These are phyloP conservation scores for Ectemnius cavifrons DNA, from an alignment of 2,888 invertebrate species.

Conservation along the genomic window DNA sequence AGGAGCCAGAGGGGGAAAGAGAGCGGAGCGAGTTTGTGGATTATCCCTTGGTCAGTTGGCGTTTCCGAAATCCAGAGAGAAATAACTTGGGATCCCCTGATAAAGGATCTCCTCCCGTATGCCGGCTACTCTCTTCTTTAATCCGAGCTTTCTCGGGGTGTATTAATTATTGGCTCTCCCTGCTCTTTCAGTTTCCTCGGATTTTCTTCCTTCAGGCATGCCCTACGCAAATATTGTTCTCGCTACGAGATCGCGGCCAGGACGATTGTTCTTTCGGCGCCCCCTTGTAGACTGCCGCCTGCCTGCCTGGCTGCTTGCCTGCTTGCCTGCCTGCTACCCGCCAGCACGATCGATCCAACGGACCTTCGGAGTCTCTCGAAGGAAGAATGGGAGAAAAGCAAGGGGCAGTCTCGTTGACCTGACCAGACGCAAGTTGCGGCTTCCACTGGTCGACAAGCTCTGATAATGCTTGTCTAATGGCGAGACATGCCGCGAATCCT, in stretches of 20 bases:
- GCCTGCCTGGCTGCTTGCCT: no score
- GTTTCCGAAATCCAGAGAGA: constrained; percentile 22
- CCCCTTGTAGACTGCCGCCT: constrained; percentile 27
- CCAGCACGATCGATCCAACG: constrained; percentile 31
- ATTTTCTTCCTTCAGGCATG: background rate
- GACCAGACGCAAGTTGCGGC: constrained; percentile 15
- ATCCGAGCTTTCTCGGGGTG: background rate
- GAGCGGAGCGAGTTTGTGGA: constrained; percentile 13
- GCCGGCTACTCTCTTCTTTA: background rate
- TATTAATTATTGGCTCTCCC: constrained; percentile 3
- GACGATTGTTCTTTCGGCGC: constrained; percentile 18
- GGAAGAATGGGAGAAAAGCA: constrained; percentile 11
- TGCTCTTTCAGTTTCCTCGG: background rate
- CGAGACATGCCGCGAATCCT: no score
- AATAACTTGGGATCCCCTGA: constrained; percentile 23
- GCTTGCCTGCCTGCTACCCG: constrained; percentile 13
- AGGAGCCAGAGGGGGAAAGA: no score
- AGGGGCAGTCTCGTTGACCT: constrained; percentile 16
- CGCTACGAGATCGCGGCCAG: constrained; percentile 14
- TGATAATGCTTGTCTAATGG: background rate
- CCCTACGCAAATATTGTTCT: constrained; percentile 14
- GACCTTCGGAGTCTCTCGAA: constrained; percentile 28
- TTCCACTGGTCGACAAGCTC: background rate
- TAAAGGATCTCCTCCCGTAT: no score
- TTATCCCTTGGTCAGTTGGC: constrained; percentile 28